These are phyloP conservation scores for Speoplatyrhinus poulsoni DNA, from an alignment of 2,113 vertebrate genomes.

Conservation along the genomic window DNA sequence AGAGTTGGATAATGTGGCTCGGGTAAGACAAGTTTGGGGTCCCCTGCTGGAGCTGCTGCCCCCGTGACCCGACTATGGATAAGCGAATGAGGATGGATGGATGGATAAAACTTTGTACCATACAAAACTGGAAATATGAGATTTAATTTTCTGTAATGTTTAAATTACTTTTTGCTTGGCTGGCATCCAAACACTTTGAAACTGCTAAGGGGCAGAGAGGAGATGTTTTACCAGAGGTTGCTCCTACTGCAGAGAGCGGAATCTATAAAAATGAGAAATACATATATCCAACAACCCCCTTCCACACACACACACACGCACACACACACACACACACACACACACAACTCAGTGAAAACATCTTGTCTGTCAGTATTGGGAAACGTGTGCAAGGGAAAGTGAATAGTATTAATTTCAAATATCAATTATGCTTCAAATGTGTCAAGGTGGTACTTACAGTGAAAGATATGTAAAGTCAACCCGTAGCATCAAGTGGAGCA, in stretches of 20 bases:
- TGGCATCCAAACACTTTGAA: slow-evolving; percentile 85
- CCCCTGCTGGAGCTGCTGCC: no score
- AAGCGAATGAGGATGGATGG: no score
- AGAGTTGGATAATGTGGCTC: no score
- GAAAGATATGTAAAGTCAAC: slow-evolving; percentile 60
- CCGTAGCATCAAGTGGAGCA: slow-evolving; percentile 43
- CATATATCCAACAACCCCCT: slow-evolving; percentile 70
- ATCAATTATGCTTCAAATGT: slow-evolving; percentile 34
- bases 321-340: background rate
- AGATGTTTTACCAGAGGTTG: slow-evolving; percentile 92
- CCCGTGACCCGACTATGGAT: no score
- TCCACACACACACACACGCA: slow-evolving; percentile 1
- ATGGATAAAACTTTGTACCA: no score
- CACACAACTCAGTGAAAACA: no score
- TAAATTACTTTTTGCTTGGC: slow-evolving; percentile 95
- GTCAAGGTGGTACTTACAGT: slow-evolving; percentile 42
- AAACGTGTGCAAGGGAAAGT: background rate
- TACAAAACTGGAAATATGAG: slow-evolving; percentile 92
- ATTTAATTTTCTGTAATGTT: slow-evolving; percentile 99
- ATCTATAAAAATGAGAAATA: slow-evolving; percentile 78
- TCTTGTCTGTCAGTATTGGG: no score
- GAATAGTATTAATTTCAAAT: slow-evolving; percentile 12
- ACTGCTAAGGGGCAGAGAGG: slow-evolving; percentile 87
- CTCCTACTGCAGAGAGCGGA: slow-evolving; percentile 75
- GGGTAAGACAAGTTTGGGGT: no score